phyloP scores from a whole-genome alignment of 2,888 invertebrate species.

The Scaeva pyrastri region DNA sequence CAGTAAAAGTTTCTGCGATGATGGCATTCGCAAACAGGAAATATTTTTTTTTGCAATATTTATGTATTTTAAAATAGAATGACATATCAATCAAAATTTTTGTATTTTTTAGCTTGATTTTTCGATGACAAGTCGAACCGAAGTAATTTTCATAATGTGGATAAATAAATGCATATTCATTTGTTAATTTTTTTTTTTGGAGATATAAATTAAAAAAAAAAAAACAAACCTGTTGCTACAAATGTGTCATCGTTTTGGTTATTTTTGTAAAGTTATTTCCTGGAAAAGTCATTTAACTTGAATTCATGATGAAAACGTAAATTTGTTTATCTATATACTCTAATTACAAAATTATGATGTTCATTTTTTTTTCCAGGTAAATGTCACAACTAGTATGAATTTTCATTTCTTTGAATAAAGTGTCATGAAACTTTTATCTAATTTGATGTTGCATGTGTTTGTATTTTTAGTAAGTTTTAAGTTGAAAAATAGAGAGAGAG shows the following conservation, averaged over 20 bases:
- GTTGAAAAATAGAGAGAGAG: not conserved
- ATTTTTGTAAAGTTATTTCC: not conserved
- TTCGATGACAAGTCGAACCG: not conserved
- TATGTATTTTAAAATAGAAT: not conserved
- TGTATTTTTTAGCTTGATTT: not conserved
- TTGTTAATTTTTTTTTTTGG: too few relatives aligned
- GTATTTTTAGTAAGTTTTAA: not conserved
- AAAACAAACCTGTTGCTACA: not conserved
- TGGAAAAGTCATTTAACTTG: conserved; percentile 31
- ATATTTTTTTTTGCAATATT: too few relatives aligned
- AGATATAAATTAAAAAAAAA: too few relatives aligned
- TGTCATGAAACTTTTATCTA: not conserved
- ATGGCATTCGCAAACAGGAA: not conserved
- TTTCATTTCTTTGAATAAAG: too few relatives aligned
- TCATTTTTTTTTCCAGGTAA: too few relatives aligned
- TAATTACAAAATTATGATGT: not conserved
- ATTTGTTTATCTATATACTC: conserved; percentile 3
- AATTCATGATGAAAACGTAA: conserved; percentile 30
- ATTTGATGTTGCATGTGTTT: not conserved
- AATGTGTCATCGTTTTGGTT: not conserved
- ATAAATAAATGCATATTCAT: too few relatives aligned
- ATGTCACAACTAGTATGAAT: too few relatives aligned
- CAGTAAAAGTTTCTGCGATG: conserved; percentile 15
- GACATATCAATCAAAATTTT: conserved; percentile 30
- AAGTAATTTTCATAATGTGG: too few relatives aligned